Conservation (phyloP, 2,113 vertebrate genomes). For the Galemys pyrenaicus region DNA sequence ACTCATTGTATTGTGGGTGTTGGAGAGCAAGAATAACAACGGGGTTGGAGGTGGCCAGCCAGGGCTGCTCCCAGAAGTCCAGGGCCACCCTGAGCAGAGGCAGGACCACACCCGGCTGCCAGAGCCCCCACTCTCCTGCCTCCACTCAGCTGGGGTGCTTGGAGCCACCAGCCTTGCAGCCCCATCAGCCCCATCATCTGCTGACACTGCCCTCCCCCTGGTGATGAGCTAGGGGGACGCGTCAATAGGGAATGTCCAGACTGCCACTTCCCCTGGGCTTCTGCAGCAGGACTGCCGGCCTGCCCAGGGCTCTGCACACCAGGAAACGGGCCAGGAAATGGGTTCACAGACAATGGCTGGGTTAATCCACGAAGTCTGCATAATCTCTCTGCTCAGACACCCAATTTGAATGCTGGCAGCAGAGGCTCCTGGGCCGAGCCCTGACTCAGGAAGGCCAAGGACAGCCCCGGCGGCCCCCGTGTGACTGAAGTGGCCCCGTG, state of each 20-base stretch:
- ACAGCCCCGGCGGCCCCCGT: neutral
- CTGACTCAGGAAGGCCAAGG: neutral
- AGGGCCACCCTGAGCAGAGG: neutral
- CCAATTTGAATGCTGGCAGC: neutral
- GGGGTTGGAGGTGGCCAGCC: neutral
- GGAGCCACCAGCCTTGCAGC: neutral
- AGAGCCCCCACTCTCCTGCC: neutral
- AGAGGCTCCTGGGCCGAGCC: neutral
- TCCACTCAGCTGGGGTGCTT: neutral
- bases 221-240: neutral
- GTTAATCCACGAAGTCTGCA: neutral
- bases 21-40: slow-evolving; percentile 46
- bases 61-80: neutral
- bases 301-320: neutral
- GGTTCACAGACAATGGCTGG: slow-evolving; percentile 2
- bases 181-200: neutral
- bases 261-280: neutral
- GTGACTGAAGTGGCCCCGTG: neutral
- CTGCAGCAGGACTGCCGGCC: neutral
- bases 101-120: neutral
- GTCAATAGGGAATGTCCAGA: neutral
- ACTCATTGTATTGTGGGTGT: slow-evolving; percentile 71
- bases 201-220: neutral
- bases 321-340: slow-evolving; percentile 60
- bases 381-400: slow-evolving; percentile 1